Base-by-base conservation (phyloP, 2,113 vertebrate genomes). In the Microcebus ravelobensis region DNA sequence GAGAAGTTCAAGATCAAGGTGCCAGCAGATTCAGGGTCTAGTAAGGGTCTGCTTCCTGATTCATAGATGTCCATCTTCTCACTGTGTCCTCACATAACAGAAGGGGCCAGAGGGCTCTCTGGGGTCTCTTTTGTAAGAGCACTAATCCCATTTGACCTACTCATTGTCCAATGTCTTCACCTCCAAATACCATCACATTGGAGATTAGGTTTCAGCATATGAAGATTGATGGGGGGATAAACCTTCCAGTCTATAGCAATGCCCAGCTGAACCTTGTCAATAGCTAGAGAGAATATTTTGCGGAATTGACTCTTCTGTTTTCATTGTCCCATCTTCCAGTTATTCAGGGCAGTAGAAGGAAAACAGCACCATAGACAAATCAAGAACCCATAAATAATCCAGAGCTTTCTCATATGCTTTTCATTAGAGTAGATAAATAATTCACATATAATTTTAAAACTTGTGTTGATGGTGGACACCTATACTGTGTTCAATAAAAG, bases 401-500 rank as follows among this genome's bases (percentile, higher is more conserved):
- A 91, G 36, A 94, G 34, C 73, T 97, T 86, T 8, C 25, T 52
- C n/a, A 8, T 84, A 27, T 45, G 52, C 12, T 71, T 59, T 92
- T 55, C 39, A 65, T 2, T 17, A 45, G 8, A 86, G 34, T 48
- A 45, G 27, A 29, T 9, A 20, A 31, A 57, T 15, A 55, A 36
- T 55, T 89, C 36, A 87, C 57, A 77, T 18, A 79, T 13, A 57
- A 83, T 87, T 92, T 92, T 94, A 63, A 86, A 89, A 90, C 17
- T 68, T 82, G 7, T 34, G 10, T 55, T 91, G 5, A 77, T n/a
- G 17, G 34, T 31, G 25, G 50, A 4, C 21, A 52, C 27, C 31
- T 61, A 29, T 36, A 39, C n/a, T 59, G 2, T 71, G 29, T 55
- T 94, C 23, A 79, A 71, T 45, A 76, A 82, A 84, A 97, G 15